phyloP scores from a whole-genome alignment of 2,797 vertebrate genomes.

The Fistularia tabacaria region DNA sequence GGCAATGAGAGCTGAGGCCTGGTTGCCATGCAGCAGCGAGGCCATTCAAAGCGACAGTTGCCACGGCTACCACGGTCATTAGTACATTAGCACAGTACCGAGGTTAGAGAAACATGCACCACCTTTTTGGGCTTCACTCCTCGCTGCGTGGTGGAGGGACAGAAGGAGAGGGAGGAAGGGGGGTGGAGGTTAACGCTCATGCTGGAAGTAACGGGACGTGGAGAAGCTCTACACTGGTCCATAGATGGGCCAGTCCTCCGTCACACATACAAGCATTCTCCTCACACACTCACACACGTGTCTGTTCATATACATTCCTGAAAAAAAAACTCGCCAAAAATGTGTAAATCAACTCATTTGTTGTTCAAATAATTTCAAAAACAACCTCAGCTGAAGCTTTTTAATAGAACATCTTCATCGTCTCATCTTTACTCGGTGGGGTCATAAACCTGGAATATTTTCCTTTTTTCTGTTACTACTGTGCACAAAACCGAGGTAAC shows the following conservation, averaged over 20 bases:
- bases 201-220: slow-evolving; percentile 35
- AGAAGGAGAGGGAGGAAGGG: slow-evolving; percentile 37
- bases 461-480: too few species aligned
- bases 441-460: too few species aligned
- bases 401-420: too few species aligned
- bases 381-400: too few species aligned
- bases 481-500: too few species aligned
- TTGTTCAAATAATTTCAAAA: too few species aligned
- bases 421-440: too few species aligned
- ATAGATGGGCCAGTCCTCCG: background rate
- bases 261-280: background rate
- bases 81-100: slow-evolving; percentile 55
- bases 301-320: too few species aligned
- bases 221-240: background rate
- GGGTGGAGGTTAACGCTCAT: slow-evolving; percentile 70
- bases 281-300: too few species aligned
- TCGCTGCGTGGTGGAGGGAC: slow-evolving; percentile 81
- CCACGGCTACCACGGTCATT: slow-evolving; percentile 42
- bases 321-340: too few species aligned
- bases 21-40: slow-evolving; percentile 68
- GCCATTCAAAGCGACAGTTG: slow-evolving; percentile 55
- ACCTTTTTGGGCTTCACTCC: slow-evolving; percentile 97
- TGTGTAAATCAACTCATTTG: too few species aligned
- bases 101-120: slow-evolving; percentile 81
- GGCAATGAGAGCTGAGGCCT: slow-evolving; percentile 23